Evolutionary conservation across 2,888 invertebrate species (phyloP).

Genomic region (Troides helena): DNA sequence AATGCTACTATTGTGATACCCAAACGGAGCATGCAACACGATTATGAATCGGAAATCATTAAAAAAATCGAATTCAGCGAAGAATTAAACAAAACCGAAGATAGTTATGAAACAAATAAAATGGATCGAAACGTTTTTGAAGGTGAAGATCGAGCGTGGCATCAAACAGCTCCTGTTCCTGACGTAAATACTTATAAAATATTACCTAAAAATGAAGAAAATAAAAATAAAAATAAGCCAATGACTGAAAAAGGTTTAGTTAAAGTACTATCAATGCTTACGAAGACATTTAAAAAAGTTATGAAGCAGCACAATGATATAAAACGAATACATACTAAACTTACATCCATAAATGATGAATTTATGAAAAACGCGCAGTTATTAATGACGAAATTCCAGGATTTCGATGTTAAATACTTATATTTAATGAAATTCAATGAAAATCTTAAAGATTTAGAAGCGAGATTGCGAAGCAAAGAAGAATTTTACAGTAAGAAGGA

Average conservation of each 20-base stretch:
- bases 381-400: slow-evolving; percentile 51
- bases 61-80: slow-evolving; percentile 49
- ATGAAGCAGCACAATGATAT: slow-evolving; percentile 67
- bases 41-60: slow-evolving; percentile 45
- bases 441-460: slow-evolving; percentile 50
- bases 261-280: slow-evolving; percentile 64
- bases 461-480: slow-evolving; percentile 47
- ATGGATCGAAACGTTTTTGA: slow-evolving; percentile 48
- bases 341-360: slow-evolving; percentile 50
- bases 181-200: slow-evolving; percentile 51
- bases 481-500: slow-evolving; percentile 52
- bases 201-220: slow-evolving; percentile 45
- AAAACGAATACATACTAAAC: slow-evolving; percentile 53
- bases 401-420: slow-evolving; percentile 59
- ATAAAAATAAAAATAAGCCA: slow-evolving; percentile 41
- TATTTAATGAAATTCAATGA: slow-evolving; percentile 51
- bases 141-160: slow-evolving; percentile 53
- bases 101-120: slow-evolving; percentile 36
- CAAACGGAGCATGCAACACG: slow-evolving; percentile 54
- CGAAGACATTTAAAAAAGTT: slow-evolving; percentile 68
- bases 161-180: slow-evolving; percentile 44
- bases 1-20: slow-evolving; percentile 32
- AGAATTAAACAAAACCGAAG: slow-evolving; percentile 43
- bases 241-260: slow-evolving; percentile 62
- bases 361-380: slow-evolving; percentile 48